Conservation (phyloP, 1,140 invertebrate species). For the Pseudomyrmex dendroicus region DNA sequence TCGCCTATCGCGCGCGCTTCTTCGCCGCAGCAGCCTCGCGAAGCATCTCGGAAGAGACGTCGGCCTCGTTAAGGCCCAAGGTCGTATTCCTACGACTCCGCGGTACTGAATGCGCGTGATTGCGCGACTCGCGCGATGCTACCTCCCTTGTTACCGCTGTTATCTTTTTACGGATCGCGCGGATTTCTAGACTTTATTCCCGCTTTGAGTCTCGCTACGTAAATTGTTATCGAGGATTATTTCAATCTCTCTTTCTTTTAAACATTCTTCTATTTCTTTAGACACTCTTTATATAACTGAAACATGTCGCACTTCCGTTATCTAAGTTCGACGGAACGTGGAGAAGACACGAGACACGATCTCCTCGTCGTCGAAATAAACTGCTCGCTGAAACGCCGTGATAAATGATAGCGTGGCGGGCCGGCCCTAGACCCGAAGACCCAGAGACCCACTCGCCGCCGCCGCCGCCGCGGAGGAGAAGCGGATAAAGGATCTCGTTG, state of each 20-base stretch:
- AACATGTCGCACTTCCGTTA: not conserved
- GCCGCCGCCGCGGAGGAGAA: conserved; percentile 66
- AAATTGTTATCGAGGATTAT: not conserved
- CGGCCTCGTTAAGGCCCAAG: conserved; percentile 77
- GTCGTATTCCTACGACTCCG: conserved; percentile 44
- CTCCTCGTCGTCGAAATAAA: not conserved
- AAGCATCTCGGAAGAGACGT: conserved; percentile 61
- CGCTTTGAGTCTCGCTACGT: not conserved
- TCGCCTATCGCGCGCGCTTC: conserved; percentile 21
- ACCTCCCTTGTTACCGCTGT: not conserved
- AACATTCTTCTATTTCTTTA: too few species aligned
- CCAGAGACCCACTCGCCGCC: conserved; percentile 80
- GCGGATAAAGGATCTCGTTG: conserved; percentile 76
- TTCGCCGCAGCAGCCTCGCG: not conserved
- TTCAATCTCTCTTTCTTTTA: too few species aligned
- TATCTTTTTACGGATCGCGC: conserved; percentile 8
- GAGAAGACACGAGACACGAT: not conserved
- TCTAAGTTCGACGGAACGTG: not conserved
- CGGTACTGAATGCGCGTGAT: not conserved
- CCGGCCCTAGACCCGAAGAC: conserved; percentile 81
- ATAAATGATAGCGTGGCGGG: conserved; percentile 82
- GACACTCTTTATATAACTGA: too few species aligned
- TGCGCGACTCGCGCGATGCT: not conserved
- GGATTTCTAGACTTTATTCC: not conserved
- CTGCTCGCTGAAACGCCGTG: conserved; percentile 70